Evolutionary conservation across 2,888 invertebrate genomes (phyloP), one percentile per base, ranked within the genome.

Genomic region (Caradrina clavipalpis): DNA sequence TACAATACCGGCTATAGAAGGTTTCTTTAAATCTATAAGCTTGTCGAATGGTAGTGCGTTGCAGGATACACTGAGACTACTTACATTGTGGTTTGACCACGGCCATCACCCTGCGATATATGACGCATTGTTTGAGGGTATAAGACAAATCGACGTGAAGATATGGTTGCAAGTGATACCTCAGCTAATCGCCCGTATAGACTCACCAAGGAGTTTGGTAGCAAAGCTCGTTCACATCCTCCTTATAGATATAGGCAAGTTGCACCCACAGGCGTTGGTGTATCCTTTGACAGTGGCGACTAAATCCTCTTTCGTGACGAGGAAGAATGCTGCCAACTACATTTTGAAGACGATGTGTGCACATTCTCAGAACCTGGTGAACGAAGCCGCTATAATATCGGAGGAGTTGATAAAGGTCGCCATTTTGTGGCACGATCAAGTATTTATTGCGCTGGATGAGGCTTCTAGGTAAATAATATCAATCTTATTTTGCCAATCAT

Each of bases 111-210:
- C 98, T 0, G 98, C 98, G 83, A 99, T 99, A 0, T 98, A 99
- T 89, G 99, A 99, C 76, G 99, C 99, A 0, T 97, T 99, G 60
- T 97, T 98, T 21, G 99, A 99, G 83, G 99, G 99, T 0, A 98
- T 99, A 81, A 97, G 98, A 81, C 97, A 98, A 49, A 99, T 99
- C 47, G 99, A 99, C 86, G 98, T 99, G 65, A 99, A 99, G 89
- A 99, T 99, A 54, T 99, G 99, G 99, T 96, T 99, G 17, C 99
- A 99, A 96, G 99, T 99, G 0, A 99, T 99, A 86, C 99, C 99
- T 0, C 99, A 99, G 91, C 95, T 99, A 39, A 99, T 99, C 78
- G 99, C 99, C 0, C 97, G 99, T 63, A 99, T 99, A 69, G 99
- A 99, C 91, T 99, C 99, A 0, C 98, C 98, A 0, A 96, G 99